These are phyloP conservation scores for Hapalemur alaotrensis DNA, from an alignment of 2,797 vertebrate genomes.

Conservation along the genomic window DNA sequence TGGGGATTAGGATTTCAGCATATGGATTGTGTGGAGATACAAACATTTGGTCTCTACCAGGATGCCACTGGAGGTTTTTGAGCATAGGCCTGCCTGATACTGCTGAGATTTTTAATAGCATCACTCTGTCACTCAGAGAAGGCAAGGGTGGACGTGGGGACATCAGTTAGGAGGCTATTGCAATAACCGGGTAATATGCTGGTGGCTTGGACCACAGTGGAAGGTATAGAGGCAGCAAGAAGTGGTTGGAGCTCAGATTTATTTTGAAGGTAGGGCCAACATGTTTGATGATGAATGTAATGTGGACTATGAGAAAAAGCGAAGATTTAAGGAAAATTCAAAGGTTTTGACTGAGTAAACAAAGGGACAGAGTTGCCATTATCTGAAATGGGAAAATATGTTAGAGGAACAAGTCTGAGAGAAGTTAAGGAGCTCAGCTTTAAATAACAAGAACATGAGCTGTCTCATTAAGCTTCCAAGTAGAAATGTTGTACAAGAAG, in stretches of 20 bases:
- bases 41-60: not conserved
- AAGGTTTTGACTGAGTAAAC: not conserved
- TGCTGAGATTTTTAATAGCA: not conserved
- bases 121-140: not conserved
- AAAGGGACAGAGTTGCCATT: not conserved
- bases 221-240: not conserved
- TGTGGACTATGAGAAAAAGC: not conserved
- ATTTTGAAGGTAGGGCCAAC: not conserved
- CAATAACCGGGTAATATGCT: not conserved
- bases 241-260: not conserved
- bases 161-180: not conserved
- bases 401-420: not conserved
- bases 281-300: not conserved
- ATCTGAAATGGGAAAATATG: not conserved
- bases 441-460: not conserved
- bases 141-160: accelerated
- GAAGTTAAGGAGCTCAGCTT: not conserved
- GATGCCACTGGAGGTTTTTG: not conserved
- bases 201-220: accelerated
- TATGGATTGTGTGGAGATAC: not conserved
- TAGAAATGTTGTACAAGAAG: not conserved
- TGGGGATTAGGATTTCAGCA: not conserved
- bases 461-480: not conserved
- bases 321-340: not conserved
- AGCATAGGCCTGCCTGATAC: not conserved